phyloP scores from a whole-genome alignment of 2,888 invertebrate genomes.

The Heliconius ethilla region DNA sequence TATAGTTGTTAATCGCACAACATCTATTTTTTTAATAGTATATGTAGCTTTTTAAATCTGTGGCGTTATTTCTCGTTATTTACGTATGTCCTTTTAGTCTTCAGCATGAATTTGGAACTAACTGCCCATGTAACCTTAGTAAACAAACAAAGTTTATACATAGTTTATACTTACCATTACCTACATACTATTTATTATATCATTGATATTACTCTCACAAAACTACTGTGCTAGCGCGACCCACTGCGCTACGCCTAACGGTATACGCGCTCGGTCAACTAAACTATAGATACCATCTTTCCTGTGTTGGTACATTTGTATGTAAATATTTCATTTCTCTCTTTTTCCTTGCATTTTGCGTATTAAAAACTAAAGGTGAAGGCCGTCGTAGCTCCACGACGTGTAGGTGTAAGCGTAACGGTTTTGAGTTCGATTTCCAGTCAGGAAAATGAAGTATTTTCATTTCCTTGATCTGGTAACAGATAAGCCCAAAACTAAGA shows the following conservation, averaged over 20 bases:
- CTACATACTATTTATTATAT: not conserved
- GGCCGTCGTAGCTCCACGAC: not conserved
- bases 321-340: not conserved
- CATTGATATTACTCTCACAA: not conserved
- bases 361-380: not conserved
- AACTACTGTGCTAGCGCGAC: slow-evolving; percentile 4
- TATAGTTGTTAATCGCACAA: too few relatives aligned
- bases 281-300: not conserved
- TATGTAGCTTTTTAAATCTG: too few relatives aligned
- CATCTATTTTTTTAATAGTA: too few relatives aligned
- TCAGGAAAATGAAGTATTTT: not conserved
- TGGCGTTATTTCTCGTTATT: too few relatives aligned
- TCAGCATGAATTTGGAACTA: too few relatives aligned
- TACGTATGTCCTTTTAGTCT: too few relatives aligned
- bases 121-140: not conserved
- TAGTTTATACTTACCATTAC: not conserved
- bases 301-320: not conserved
- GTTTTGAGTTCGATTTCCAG: not conserved
- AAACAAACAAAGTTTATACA: not conserved
- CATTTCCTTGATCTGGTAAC: not conserved
- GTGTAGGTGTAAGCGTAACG: not conserved
- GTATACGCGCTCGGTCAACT: slow-evolving; percentile 11
- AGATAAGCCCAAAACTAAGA: too few relatives aligned
- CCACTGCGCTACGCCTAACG: slow-evolving; percentile 3
- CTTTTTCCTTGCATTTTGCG: not conserved